Conservation (phyloP, 2,888 invertebrate genomes). For the Lycia hirtaria region DNA sequence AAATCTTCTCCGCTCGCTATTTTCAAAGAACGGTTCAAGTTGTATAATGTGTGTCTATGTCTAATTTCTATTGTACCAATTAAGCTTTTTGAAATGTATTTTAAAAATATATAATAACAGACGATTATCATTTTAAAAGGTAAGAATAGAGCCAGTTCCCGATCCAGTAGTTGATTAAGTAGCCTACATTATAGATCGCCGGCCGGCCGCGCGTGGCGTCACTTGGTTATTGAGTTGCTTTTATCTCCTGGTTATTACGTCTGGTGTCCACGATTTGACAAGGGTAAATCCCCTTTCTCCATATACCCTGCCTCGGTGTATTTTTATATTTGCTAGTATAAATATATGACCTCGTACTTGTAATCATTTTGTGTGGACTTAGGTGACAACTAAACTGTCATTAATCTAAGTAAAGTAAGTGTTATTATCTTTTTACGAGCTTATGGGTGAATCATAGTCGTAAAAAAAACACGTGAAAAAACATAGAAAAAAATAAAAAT, state of each 20-base stretch:
- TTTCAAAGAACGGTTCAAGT: too few relatives aligned
- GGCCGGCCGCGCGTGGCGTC: too few relatives aligned
- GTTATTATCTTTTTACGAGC: too few relatives aligned
- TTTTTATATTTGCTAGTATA: slow-evolving; percentile 31
- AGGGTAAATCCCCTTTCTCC: slow-evolving; percentile 82
- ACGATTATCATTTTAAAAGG: neutral
- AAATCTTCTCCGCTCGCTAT: too few relatives aligned
- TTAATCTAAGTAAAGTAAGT: too few relatives aligned
- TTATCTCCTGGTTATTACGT: slow-evolving; percentile 72
- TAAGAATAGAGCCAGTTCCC: neutral
- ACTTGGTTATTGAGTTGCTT: slow-evolving; percentile 60
- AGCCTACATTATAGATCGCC: slow-evolving; percentile 40
- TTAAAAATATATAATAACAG: neutral
- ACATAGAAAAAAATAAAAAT: too few relatives aligned
- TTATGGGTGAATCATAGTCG: too few relatives aligned
- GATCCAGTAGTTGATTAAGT: slow-evolving; percentile 18
- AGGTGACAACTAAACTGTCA: too few relatives aligned
- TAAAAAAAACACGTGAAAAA: too few relatives aligned
- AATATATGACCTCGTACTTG: slow-evolving; percentile 11
- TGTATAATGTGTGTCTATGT: too few relatives aligned
- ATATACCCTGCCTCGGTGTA: slow-evolving; percentile 57
- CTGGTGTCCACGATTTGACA: slow-evolving; percentile 71
- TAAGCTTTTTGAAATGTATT: too few relatives aligned
- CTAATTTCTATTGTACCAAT: too few relatives aligned
- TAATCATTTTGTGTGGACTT: slow-evolving; percentile 7